Evolutionary conservation across 2,797 vertebrate genomes (phyloP), one percentile per base, ranked within the genome.

Genomic region (Acipenser ruthenus): DNA sequence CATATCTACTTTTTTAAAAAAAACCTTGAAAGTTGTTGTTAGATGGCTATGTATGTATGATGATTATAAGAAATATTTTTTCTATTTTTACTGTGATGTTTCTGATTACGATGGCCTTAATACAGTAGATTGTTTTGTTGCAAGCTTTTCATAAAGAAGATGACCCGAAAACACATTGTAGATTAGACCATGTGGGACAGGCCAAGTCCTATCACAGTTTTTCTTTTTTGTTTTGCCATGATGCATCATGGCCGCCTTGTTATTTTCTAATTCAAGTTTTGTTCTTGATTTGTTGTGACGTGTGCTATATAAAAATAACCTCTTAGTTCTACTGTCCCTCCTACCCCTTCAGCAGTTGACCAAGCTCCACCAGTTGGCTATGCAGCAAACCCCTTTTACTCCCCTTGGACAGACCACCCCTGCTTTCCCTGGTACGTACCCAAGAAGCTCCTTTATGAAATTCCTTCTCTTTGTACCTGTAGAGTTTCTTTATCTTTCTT

Each of bases 311-410:
- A 89, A 91, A 79, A 92, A 95, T 97, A 94, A 98, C 93, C 93
- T 97, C 93, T 96, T 95, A 97, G 96, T 88, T 97, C 90, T 96
- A 91, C 86, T 97, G 92, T 97, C 94, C 94, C 95, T 96, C 93
- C 95, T 89, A 90, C 94, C 93, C 85, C 94, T 93, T 91, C 93
- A 96, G 95, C 95, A 97, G 94, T 93, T 97, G 94, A 97, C 93
- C 94, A 96, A 96, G 94, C 94, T 96, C 92, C 94, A 96, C 94
- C 95, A 95, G 94, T 90, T 96, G 94, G 94, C 94, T 94, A 94
- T 95, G 94, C 94, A 96, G 94, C 94, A 96, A 95, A 93, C 93
- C 93, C 94, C 94, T 84, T 96, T 96, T 95, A 95, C 92, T 93
- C 93, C 94, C 89, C 94, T 96, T 79, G 94, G 94, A 96, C 94